These are phyloP conservation scores for Acleris laterana DNA, from an alignment of 2,888 invertebrate species.

Conservation along the genomic window DNA sequence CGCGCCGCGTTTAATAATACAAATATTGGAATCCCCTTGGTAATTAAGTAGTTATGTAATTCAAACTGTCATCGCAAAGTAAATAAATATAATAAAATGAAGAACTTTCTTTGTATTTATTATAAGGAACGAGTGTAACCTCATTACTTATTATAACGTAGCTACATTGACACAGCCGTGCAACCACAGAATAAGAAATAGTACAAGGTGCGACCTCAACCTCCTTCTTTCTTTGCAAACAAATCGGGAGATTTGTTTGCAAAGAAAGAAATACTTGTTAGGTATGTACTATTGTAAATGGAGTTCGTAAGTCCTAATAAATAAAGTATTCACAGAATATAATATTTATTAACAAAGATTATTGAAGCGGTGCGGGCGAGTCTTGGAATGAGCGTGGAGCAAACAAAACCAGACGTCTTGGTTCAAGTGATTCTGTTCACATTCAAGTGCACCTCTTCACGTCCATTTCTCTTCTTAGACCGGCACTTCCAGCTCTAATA, in stretches of 20 bases:
- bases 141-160: no score
- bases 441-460: conserved; percentile 30
- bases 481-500: conserved; percentile 17
- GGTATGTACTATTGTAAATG: conserved; percentile 9
- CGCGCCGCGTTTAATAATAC: conserved; percentile 43
- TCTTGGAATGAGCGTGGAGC: conserved; percentile 5
- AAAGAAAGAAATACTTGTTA: conserved; percentile 4
- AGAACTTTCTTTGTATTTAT: background rate
- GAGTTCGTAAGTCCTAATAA: conserved; percentile 9
- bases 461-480: conserved; percentile 36
- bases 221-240: no score
- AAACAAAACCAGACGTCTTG: conserved; percentile 33
- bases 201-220: no score
- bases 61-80: no score
- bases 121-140: background rate
- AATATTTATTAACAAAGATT: conserved; percentile 7
- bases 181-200: no score
- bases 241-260: conserved; percentile 32
- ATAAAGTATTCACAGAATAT: conserved; percentile 4
- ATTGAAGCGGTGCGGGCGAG: background rate
- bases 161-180: no score
- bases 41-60: background rate
- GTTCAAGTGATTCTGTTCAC: conserved; percentile 33
- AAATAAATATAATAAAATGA: background rate
- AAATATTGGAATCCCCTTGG: background rate